Percentiles rank a stretch among this genome's conserved stretches.
phyloP scores from a whole-genome alignment of 2,888 invertebrate genomes.

The Ceraclea dissimilis region DNA sequence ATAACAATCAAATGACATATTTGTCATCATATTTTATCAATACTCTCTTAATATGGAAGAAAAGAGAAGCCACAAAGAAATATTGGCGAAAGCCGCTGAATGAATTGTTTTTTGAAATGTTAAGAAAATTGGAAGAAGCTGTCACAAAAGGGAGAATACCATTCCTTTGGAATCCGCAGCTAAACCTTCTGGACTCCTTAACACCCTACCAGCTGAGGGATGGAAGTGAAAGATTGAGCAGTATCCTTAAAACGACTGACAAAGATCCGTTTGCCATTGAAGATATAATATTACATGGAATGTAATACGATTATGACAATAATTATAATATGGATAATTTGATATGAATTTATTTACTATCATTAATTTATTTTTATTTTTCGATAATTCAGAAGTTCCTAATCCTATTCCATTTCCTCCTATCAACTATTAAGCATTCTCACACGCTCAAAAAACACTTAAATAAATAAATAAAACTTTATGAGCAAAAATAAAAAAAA shows the following conservation, averaged over 20 bases:
- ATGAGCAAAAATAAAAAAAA: too few species aligned
- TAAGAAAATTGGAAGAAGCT: background rate
- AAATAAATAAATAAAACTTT: too few species aligned
- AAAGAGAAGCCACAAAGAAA: background rate
- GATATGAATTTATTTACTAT: too few species aligned
- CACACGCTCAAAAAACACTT: too few species aligned
- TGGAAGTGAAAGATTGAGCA: background rate
- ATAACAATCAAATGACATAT: background rate
- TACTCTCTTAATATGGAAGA: constrained; percentile 12
- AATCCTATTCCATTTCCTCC: too few species aligned
- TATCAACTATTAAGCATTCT: too few species aligned
- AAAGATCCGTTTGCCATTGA: background rate
- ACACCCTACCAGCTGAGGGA: background rate
- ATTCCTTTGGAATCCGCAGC: constrained; percentile 3
- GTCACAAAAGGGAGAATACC: background rate
- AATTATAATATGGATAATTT: too few species aligned
- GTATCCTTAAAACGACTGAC: background rate
- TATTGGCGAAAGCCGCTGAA: constrained; percentile 7
- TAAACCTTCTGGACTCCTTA: constrained; percentile 4
- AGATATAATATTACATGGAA: too few species aligned
- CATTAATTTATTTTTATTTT: too few species aligned
- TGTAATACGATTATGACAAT: too few species aligned
- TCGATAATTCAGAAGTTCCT: too few species aligned
- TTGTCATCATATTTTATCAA: constrained; percentile 11
- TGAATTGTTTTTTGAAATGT: constrained; percentile 8